Evolutionary conservation across 2,888 invertebrate species (phyloP).

Genomic region (Venusia cambrica): DNA sequence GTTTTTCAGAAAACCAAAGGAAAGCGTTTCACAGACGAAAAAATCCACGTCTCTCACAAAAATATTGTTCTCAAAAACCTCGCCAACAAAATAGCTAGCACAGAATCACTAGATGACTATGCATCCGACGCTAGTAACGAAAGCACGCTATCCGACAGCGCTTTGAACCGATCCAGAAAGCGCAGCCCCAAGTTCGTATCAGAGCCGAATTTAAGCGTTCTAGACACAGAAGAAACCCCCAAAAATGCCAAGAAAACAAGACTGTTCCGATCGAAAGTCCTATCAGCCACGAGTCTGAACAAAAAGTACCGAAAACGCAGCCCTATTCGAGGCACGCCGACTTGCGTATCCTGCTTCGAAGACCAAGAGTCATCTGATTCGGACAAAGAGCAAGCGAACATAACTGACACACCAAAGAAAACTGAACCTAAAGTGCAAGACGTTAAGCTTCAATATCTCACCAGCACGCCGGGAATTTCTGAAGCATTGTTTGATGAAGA

Average conservation of each 20-base stretch:
- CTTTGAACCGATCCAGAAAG: conserved; percentile 56
- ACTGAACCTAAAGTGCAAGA: conserved; percentile 33
- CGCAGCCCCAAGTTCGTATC: conserved; percentile 73
- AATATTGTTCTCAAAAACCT: conserved; percentile 70
- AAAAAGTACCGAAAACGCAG: conserved; percentile 69
- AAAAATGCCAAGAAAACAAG: conserved; percentile 66
- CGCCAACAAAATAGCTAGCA: conserved; percentile 66
- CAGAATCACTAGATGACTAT: conserved; percentile 62
- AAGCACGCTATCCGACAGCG: conserved; percentile 70
- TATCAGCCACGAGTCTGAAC: conserved; percentile 52
- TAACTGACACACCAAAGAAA: conserved; percentile 55
- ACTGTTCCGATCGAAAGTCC: conserved; percentile 65
- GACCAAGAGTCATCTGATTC: conserved; percentile 61
- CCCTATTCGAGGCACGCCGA: conserved; percentile 56
- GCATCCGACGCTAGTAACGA: conserved; percentile 70
- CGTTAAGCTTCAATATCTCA: conserved; percentile 54
- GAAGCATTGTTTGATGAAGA: conserved; percentile 56
- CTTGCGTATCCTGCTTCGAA: conserved; percentile 70
- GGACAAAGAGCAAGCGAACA: conserved; percentile 33
- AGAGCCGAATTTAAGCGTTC: conserved; percentile 67
- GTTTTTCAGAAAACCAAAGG: conserved; percentile 69
- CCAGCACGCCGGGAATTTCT: conserved; percentile 67
- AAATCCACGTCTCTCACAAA: conserved; percentile 67
- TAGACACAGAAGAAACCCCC: conserved; percentile 66
- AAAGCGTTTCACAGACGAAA: conserved; percentile 61